Base-by-base conservation (phyloP, 2,797 vertebrate species). In the Notoglanidium macrostoma region DNA sequence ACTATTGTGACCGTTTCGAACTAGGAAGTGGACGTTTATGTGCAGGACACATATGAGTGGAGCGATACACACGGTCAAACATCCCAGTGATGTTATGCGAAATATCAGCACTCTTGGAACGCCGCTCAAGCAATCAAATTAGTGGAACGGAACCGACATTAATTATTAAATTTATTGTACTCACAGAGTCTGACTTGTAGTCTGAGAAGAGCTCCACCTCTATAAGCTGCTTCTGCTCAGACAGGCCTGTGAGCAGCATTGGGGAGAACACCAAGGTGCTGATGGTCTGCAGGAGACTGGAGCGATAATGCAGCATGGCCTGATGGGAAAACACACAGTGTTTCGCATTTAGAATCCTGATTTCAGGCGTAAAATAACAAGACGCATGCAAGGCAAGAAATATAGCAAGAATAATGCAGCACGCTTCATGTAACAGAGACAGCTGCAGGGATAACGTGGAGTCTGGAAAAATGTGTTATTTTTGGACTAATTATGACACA, bases 231-330 rank as follows among this genome's bases (percentile, higher is more conserved):
- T 98, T 98, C 95, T 98, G 97, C 89, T 98, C 97, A 0, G 93
- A 84, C 87, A 98, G 92, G 12, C 97, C 97, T 0, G 94, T 93
- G 11, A 98, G 87, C 79, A 98, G 93, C 9, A 98, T 74, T 19
- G 97, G 96, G 0, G 97, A 96, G 88, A 96, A 97, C 59, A 96
- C 67, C 1, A 98, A 87, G 0, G 97, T 98, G 88, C 94, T 95
- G 19, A 98, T 89, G 7, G 90, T 95, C 93, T 96, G 96, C 72
- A 98, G 95, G 15, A 98, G 95, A 78, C 89, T 88, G 4, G 97
- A 98, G 67, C 97, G 97, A 91, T 97, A 98, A 80, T 97, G 97
- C 82, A 98, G 94, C 96, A 98, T 98, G 0, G 96, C 95, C 96
- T 97, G 90, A 3, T 23, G 76, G 32, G 51, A 86, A 54, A 88